Percentiles rank a stretch among this genome's conserved stretches.
These are phyloP conservation scores for Trichogramma evanescens DNA, from an alignment of 2,888 invertebrate genomes.

Conservation along the genomic window DNA sequence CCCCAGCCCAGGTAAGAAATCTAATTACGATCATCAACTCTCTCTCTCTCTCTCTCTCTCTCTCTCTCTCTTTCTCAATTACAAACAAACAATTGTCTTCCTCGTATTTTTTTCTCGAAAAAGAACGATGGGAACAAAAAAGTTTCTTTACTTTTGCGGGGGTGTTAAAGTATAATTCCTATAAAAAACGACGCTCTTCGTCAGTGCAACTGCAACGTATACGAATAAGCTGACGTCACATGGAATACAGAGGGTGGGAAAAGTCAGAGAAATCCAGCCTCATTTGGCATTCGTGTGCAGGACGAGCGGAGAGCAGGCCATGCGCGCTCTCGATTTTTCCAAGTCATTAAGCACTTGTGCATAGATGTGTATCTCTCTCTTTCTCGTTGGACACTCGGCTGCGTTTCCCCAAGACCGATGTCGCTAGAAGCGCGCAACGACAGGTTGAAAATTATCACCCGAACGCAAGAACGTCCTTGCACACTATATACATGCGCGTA, in stretches of 20 bases:
- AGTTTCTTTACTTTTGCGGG: no score
- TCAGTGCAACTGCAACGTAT: no score
- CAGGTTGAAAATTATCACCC: slow-evolving; percentile 40
- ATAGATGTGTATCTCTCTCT: slow-evolving; percentile 11
- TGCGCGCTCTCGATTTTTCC: slow-evolving; percentile 45
- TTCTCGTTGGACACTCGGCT: neutral
- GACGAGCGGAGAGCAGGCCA: slow-evolving; percentile 13
- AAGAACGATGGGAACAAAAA: no score
- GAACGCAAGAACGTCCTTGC: neutral
- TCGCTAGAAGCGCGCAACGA: slow-evolving; percentile 38
- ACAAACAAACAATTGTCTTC: no score
- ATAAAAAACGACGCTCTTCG: no score
- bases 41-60: neutral
- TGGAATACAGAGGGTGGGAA: slow-evolving; percentile 31
- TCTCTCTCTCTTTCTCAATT: neutral
- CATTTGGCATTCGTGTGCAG: slow-evolving; percentile 44
- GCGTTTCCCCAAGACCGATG: slow-evolving; percentile 37
- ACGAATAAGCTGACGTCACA: slow-evolving; percentile 28
- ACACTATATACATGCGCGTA: neutral
- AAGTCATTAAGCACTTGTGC: slow-evolving; percentile 38
- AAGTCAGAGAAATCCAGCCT: slow-evolving; percentile 20
- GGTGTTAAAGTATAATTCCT: no score
- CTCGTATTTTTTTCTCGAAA: no score
- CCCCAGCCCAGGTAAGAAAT: slow-evolving; percentile 39
- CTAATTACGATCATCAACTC: neutral